These are phyloP conservation scores for Hydrocynus forskahlii DNA, from an alignment of 2,797 vertebrate species.

Conservation along the genomic window DNA sequence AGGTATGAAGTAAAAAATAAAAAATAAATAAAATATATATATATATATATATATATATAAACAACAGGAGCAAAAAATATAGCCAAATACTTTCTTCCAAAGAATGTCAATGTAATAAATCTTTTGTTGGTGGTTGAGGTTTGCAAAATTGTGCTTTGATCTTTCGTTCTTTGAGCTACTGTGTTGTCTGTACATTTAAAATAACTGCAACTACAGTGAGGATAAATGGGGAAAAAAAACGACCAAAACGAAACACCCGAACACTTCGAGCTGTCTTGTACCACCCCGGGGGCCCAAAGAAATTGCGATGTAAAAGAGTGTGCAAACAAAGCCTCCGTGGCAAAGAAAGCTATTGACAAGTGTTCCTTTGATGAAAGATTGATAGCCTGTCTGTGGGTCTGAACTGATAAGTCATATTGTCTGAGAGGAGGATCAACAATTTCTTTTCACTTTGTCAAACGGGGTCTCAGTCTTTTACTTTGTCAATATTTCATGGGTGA, in stretches of 20 bases:
- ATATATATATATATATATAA: too few relatives aligned
- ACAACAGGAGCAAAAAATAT: too few relatives aligned
- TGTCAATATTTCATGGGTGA: slow-evolving; percentile 48
- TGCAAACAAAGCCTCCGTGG: slow-evolving; percentile 16
- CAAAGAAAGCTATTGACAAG: slow-evolving; percentile 14
- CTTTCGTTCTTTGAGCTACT: not conserved
- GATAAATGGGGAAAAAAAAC: not conserved
- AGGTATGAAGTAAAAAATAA: too few relatives aligned
- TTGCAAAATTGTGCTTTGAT: not conserved
- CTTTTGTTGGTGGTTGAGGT: not conserved
- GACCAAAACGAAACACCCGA: not conserved
- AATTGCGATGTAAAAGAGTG: not conserved
- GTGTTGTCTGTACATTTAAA: not conserved
- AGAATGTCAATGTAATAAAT: not conserved
- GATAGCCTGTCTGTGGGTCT: slow-evolving; percentile 29
- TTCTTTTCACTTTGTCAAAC: slow-evolving; percentile 45
- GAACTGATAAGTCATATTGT: slow-evolving; percentile 39
- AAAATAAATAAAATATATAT: too few relatives aligned
- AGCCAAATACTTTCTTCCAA: too few relatives aligned
- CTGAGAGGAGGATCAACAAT: slow-evolving; percentile 40
- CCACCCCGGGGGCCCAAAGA: not conserved
- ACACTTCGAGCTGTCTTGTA: not conserved
- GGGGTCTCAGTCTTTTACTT: slow-evolving; percentile 38
- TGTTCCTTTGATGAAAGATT: slow-evolving; percentile 40
- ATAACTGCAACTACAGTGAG: not conserved